Evolutionary conservation across 1,140 invertebrate species (phyloP).

Genomic region (Uloborus diversus): DNA sequence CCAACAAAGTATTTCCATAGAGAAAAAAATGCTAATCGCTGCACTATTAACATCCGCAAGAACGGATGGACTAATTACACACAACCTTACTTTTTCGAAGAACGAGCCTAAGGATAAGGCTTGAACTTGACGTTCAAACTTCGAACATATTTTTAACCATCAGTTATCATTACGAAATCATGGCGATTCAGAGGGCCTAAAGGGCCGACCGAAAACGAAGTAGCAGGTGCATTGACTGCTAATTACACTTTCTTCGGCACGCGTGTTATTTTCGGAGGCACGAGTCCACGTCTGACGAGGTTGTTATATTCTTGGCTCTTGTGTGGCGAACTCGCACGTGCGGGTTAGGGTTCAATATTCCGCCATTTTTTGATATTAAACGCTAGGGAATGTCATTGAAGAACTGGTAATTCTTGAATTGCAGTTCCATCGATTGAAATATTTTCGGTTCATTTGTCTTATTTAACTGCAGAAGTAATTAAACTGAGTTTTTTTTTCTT

Average conservation of each 20-base stretch:
- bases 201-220: background rate
- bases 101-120: background rate
- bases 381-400: too few species aligned
- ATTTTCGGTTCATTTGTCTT: too few species aligned
- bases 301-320: too few species aligned
- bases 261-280: conserved; percentile 13
- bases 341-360: too few species aligned
- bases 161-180: conserved; percentile 37
- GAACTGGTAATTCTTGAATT: too few species aligned
- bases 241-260: conserved; percentile 26
- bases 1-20: too few species aligned
- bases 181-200: background rate
- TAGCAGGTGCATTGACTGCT: conserved; percentile 30
- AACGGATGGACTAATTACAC: conserved; percentile 31
- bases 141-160: background rate
- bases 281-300: background rate
- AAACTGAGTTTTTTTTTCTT: too few species aligned
- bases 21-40: background rate
- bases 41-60: background rate
- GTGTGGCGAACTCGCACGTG: conserved; percentile 17
- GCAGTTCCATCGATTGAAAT: too few species aligned
- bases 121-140: background rate
- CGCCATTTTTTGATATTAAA: too few species aligned
- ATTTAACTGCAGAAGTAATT: too few species aligned
- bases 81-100: background rate